Base-by-base conservation (phyloP, 2,797 vertebrate species). In the Apogon hyalosoma region DNA sequence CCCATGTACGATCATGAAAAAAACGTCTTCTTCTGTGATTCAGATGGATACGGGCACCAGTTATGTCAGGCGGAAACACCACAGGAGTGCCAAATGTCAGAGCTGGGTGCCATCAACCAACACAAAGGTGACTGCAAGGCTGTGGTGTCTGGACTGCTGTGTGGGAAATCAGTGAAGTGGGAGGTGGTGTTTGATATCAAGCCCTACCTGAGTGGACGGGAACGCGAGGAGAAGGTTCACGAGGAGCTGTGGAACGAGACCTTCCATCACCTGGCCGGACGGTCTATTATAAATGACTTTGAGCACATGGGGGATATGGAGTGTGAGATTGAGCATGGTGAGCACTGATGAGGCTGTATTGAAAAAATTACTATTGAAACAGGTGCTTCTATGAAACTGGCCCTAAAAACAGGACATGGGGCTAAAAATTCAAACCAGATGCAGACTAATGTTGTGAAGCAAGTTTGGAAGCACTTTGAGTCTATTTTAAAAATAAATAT, bases 191-290 rank as follows among this genome's bases (percentile, higher is more conserved):
- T 98, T 13, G 95, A 98, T 11, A 92, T 98, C 52, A 76, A 72
- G 5, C 92, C 94, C 0, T 95, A 95, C 39, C 92, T 97, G 75
- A 90, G 61, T 10, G 94, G 94, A 12, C 82, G 89, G 1, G 93
- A 94, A 47, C 87, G 70, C 0, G 93, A 82, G 77, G 92, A 85
- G 11, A 94, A 93, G 0, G 90, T 94, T 14, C 89, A 92, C 3
- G 89, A 93, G 60, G 96, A 99, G 63, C 85, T 96, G 55, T 99
- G 97, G 97, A 96, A 92, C 0, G 96, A 97, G 90, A 98, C 96
- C 70, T 97, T 98, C 90, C 97, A 99, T 79, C 96, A 99, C 76
- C 87, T 98, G 92, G 96, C 97, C 0, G 97, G 95, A 40, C 92
- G 91, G 47, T 95, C 97, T 21, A 93, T 99, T 87, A 95, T 98